phyloP scores from a whole-genome alignment of 2,797 vertebrate genomes.

The Avahi laniger region DNA sequence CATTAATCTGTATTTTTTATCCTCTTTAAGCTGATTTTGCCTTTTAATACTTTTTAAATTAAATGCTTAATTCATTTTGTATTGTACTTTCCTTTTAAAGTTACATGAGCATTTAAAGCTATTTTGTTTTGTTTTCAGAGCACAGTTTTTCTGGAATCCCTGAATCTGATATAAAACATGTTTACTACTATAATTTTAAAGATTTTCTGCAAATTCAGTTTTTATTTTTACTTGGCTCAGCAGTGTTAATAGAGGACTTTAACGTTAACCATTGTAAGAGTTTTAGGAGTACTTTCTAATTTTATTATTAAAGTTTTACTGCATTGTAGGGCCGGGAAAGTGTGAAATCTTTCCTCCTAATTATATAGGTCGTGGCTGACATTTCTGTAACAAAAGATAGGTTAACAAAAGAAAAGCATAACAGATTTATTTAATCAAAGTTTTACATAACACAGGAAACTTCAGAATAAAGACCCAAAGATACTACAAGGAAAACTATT shows the following conservation, averaged over 20 bases:
- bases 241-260: background rate
- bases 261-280: background rate
- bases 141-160: background rate
- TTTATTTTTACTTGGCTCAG: background rate
- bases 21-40: background rate
- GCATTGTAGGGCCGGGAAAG: background rate
- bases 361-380: background rate
- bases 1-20: background rate
- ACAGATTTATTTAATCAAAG: too few species aligned
- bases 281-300: background rate
- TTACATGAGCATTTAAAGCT: background rate
- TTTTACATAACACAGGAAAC: too few species aligned
- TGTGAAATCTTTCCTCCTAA: background rate
- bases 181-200: background rate
- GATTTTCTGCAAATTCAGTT: background rate
- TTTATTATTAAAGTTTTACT: background rate
- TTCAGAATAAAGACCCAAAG: background rate
- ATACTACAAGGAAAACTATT: background rate
- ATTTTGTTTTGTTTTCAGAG: background rate
- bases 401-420: too few species aligned
- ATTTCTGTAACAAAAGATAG: background rate
- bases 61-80: background rate
- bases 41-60: background rate
- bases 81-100: background rate
- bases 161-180: background rate